A percentile compares a stretch with the other conserved stretches of the same genome.
Conservation (phyloP, 2,797 vertebrate genomes). For the Tolypeutes matacus region DNA sequence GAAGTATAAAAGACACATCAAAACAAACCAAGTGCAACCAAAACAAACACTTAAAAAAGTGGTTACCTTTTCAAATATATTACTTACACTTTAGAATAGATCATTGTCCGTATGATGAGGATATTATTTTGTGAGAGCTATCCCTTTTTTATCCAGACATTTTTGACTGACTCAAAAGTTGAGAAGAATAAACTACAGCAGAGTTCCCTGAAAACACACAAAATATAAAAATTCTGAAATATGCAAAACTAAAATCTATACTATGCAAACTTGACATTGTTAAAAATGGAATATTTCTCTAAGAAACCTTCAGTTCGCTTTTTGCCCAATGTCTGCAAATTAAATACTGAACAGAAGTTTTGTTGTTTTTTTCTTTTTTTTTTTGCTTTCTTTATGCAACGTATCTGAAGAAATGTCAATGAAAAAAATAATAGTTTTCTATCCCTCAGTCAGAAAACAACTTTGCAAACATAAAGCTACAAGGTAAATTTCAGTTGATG, state of each 20-base stretch:
- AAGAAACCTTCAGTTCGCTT: not conserved
- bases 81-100: not conserved
- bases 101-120: not conserved
- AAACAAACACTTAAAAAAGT: not conserved
- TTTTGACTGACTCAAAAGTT: not conserved
- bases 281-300: not conserved
- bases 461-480: not conserved
- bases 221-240: not conserved
- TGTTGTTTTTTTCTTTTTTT: not conserved
- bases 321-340: not conserved
- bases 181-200: not conserved
- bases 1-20: not conserved
- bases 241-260: not conserved
- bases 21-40: not conserved
- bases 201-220: not conserved
- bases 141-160: not conserved
- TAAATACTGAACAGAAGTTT: not conserved
- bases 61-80: not conserved
- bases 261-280: not conserved
- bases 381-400: not conserved
- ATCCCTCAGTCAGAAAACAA: not conserved
- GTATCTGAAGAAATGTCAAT: conserved; percentile 21
- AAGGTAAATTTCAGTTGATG: conserved; percentile 58
- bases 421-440: conserved; percentile 39
- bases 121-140: not conserved